A percentile compares a stretch with the other conserved stretches of the same genome.
Conservation (phyloP, 1,140 invertebrate genomes). For the Marisa cornuarietis region DNA sequence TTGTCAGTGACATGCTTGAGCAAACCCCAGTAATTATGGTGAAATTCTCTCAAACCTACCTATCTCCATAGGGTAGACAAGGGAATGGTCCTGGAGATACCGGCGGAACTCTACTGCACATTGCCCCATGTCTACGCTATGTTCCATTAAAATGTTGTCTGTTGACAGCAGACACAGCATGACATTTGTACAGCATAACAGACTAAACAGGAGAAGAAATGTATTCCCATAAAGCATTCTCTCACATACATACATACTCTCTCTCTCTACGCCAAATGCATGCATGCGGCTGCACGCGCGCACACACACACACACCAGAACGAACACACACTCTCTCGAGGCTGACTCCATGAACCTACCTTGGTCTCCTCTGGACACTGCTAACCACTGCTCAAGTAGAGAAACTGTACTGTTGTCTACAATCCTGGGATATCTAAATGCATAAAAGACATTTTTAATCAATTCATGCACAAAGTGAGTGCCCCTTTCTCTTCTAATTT, state of each 20-base stretch:
- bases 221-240: neutral
- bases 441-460: conserved; percentile 10
- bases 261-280: neutral
- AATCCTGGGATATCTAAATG: conserved; percentile 78
- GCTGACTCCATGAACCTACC: neutral
- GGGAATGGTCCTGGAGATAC: neutral
- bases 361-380: conserved; percentile 9
- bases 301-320: conserved; percentile 2
- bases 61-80: neutral
- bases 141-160: conserved; percentile 17
- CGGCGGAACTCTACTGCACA: neutral
- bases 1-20: neutral
- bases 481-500: neutral
- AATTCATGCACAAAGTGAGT: neutral
- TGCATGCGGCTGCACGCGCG: neutral
- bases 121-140: neutral
- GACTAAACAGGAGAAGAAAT: neutral
- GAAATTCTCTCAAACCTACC: neutral
- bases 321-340: neutral
- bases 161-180: neutral
- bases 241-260: neutral
- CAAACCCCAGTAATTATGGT: neutral
- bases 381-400: conserved; percentile 72
- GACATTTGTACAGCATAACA: neutral
- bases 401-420: conserved; percentile 70